Evolutionary conservation across 2,113 vertebrate species (phyloP), one percentile per base, ranked within the genome.

Genomic region (Perca fluviatilis): DNA sequence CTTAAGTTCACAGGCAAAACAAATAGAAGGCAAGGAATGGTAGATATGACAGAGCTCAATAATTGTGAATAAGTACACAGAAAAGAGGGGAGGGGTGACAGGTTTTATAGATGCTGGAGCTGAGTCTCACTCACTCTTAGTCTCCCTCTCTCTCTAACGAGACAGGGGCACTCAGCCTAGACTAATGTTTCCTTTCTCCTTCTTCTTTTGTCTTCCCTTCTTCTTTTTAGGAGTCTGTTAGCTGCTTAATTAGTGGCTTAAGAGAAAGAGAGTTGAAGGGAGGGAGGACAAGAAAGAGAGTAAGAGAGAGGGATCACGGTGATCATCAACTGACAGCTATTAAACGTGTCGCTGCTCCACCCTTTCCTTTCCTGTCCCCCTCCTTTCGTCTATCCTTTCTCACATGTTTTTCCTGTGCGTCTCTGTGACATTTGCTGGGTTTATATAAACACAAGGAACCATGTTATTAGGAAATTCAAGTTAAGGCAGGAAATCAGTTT

Each of bases 171-270:
- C 84, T 92, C 89, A 89, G 80, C 86, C 90, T 43, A 88, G 79
- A 91, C 92, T 93, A 90, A 94, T 88, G 80, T 75, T 16, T 79
- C 89, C 83, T 88, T 92, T 89, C 84, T 89, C 75, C 78, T 58
- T 69, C 77, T 67, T 77, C 71, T 69, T 87, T 87, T 90, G 70
- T 82, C 57, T 71, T 73, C 54, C 57, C 49, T 49, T 63, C 70
- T 74, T 70, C 43, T 81, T 86, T 91, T 91, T 79, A 83, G 27
- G 65, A 82, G 80, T 62, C 61, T 68, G 82, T 91, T 84, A 74
- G 72, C 73, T 82, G 77, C 82, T 90, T 93, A 91, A 93, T 93
- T 90, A 86, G 88, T 69, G 81, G 56, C 67, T 53, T 50, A 73
- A 84, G 33, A 66, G 76, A 81, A 50, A 19, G 15, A 61, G 46